Base-by-base conservation (phyloP, 2,113 vertebrate genomes). In the Callopanchax toddi region DNA sequence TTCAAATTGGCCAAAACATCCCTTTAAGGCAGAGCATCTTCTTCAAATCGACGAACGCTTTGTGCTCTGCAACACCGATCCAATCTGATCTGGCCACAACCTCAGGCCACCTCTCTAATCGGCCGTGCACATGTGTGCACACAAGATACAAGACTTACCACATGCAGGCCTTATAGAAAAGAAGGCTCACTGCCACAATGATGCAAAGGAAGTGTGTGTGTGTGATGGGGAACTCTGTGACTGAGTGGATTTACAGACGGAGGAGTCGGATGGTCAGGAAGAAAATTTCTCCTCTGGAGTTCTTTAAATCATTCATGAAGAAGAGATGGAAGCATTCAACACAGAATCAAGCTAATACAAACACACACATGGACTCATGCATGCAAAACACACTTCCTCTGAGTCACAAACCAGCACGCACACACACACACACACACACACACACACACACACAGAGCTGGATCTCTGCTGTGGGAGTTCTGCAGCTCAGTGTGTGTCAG, bases 261-360 rank as follows among this genome's bases (percentile, higher is more conserved):
- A 79, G 29, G 36, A 53, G 44, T n/a, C 36, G 18, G 51, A 45
- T 42, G 46, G 63, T 50, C 67, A 69, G 42, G 55, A 26, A 79
- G 32, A 71, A 55, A 49, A 37, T 75, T 79, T 79, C 61, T 36
- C 70, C 45, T 66, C 57, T 60, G 32, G 32, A 73, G 40, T 18
- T 44, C 1, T 52, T 54, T 85, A 78, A 87, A 85, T 83, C 63
- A 81, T 87, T 83, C 63, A 87, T 87, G 80, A 75, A 50, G 79
- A 78, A 55, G 65, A 76, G 59, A 77, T 45, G 55, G 59, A n/a
- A 44, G 50, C 64, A 71, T 77, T 80, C 68, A 76, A 56, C 78
- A 79, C 71, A 66, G 12, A 74, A 54, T 58, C 74, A 71, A 67
- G 60, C 46, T 51, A 6, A 52, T 16, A 23, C 37, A 54, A 37